Evolutionary conservation across 2,797 vertebrate genomes (phyloP), one percentile per base, ranked within the genome.

Genomic region (Clarias laeviceps): DNA sequence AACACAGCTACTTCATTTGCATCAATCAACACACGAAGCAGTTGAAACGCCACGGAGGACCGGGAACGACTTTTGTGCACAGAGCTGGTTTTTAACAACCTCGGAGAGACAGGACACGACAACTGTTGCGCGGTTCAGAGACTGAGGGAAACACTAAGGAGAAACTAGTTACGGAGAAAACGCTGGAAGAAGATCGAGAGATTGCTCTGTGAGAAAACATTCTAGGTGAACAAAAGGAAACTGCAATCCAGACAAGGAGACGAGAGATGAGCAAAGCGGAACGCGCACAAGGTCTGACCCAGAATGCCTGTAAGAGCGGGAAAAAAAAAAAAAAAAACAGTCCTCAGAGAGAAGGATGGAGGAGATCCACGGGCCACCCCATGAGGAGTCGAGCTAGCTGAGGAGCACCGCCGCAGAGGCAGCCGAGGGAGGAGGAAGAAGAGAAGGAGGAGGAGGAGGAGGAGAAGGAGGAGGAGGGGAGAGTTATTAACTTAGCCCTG

Each of bases 401-500:
- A 90, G 90, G 86, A 87, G 91, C 83, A 92, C 95, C 91, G 94
- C 94, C 91, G 65, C 59, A 85, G 79, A 88, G 95, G 97, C 97
- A 96, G 95, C 97, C 96, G 96, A 96, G 96, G 95, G 94, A 96
- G 96, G 96, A 45, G 34, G 37, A 40, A 7, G 37, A 40, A 7
- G 1, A 34, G 32, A 34, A 34, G 32, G 94, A 96, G 96, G 96
- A 83, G 40, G 87, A 66, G 64, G 96, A 96, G 97, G 94, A 98
- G 96, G 37, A 40, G 95, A 95, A 96, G 96, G 96, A 80, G 61
- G 95, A 96, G 96, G 96, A 85, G 68, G 86, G 96, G 96, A 97
- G 94, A 98, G 96, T 98, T 99, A 99, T 98, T 98, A 98, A 96
- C 96, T 98, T 96, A 98, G 97, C 98, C 97, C 97, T 99, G 97